A percentile compares a stretch with the other conserved stretches of the same genome.
phyloP scores from a whole-genome alignment of 2,113 vertebrate species.

The Hemichromis elongatus region DNA sequence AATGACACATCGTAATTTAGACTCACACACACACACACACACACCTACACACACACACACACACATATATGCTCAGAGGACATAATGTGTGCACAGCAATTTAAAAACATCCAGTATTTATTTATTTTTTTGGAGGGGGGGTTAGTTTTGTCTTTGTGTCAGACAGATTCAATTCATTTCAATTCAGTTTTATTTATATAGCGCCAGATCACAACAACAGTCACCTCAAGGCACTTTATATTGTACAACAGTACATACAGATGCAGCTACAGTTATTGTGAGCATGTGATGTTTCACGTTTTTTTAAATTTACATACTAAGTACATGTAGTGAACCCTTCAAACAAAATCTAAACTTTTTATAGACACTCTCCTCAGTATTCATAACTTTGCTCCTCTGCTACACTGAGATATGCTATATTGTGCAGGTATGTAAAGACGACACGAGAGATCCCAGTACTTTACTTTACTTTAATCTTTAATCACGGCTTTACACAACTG shows the following conservation, averaged over 20 bases:
- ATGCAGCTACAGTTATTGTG: not conserved
- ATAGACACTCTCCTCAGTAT: not conserved
- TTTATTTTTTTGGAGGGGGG: rapidly evolving
- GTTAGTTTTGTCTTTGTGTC: not conserved
- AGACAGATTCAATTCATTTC: too few species aligned
- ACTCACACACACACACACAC: not conserved
- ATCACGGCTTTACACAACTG: too few species aligned
- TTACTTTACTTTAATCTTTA: too few species aligned
- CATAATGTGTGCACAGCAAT: not conserved
- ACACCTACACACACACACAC: not conserved
- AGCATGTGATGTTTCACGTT: not conserved
- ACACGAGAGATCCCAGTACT: too few species aligned
- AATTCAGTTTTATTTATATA: too few species aligned
- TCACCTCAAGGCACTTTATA: too few species aligned
- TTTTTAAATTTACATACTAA: not conserved
- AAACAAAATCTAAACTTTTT: not conserved
- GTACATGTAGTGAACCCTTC: not conserved
- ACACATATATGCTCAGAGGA: not conserved
- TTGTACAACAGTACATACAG: too few species aligned
- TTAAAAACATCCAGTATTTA: not conserved
- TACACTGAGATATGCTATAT: not conserved
- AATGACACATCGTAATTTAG: not conserved
- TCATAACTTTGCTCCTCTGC: not conserved
- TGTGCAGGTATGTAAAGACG: too few species aligned
- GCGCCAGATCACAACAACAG: too few species aligned